Evolutionary conservation across 1,140 invertebrate genomes (phyloP).

Genomic region (Octopus bimaculoides): DNA sequence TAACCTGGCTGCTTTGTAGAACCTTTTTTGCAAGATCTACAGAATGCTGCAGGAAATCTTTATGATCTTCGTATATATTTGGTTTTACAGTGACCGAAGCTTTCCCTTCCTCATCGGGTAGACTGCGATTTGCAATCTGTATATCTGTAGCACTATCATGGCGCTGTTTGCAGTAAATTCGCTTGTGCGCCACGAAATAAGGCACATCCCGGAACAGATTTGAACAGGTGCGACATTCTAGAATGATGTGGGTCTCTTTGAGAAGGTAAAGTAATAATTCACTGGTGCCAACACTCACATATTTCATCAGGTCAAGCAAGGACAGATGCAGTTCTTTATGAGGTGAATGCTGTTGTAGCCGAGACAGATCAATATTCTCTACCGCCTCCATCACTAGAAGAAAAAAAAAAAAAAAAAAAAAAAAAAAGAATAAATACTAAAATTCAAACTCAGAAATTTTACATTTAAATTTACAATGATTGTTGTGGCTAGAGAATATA

Average conservation of each 20-base stretch:
- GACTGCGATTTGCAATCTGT: neutral
- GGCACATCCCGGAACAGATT: neutral
- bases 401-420: neutral
- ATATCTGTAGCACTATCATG: neutral
- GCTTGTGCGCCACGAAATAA: neutral
- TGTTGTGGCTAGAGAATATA: too few species aligned
- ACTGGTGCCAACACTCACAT: slow-evolving; percentile 2
- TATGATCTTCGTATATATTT: neutral
- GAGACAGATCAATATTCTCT: neutral
- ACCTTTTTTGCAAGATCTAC: neutral
- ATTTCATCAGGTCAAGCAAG: neutral
- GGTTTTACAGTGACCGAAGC: neutral
- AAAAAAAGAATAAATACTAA: neutral
- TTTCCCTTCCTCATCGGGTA: neutral
- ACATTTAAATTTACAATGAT: too few species aligned
- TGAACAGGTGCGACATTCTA: neutral
- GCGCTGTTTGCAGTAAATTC: neutral
- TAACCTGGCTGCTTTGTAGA: neutral
- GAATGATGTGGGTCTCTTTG: neutral
- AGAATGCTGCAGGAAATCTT: neutral
- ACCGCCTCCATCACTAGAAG: neutral
- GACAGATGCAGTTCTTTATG: neutral
- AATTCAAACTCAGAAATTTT: too few species aligned
- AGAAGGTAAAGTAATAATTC: neutral
- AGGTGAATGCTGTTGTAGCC: neutral